Evolutionary conservation across 2,888 invertebrate species (phyloP).

Genomic region (Xanthorhoe designata): DNA sequence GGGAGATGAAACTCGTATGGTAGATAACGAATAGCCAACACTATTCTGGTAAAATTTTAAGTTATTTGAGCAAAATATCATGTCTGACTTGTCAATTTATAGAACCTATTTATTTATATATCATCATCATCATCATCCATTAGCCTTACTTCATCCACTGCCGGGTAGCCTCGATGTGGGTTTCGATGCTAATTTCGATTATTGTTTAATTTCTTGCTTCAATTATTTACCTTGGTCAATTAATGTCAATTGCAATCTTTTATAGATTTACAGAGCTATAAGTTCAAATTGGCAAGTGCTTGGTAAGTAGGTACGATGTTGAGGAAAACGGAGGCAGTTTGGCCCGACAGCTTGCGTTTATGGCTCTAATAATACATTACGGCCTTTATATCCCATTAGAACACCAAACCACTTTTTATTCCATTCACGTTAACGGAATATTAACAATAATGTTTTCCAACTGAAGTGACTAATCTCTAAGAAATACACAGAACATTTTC

Average conservation of each 20-base stretch:
- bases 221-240: too few species aligned
- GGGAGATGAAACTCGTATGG: too few species aligned
- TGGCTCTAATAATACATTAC: conserved; percentile 51
- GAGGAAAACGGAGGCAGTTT: conserved; percentile 29
- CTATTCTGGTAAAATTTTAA: conserved; percentile 18
- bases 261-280: not conserved
- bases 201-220: too few species aligned
- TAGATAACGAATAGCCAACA: conserved; percentile 10
- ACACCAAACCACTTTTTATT: conserved; percentile 50
- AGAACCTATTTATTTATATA: not conserved
- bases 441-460: conserved; percentile 23
- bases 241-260: too few species aligned
- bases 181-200: too few species aligned
- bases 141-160: too few species aligned
- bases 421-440: conserved; percentile 41
- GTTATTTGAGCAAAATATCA: not conserved
- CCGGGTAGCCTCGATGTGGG: too few species aligned
- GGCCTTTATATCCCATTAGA: conserved; percentile 46
- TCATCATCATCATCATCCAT: not conserved
- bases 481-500: conserved; percentile 7
- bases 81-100: not conserved
- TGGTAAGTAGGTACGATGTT: conserved; percentile 12
- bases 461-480: conserved; percentile 7
- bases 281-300: conserved; percentile 15
- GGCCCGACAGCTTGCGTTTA: conserved; percentile 50